Conservation (phyloP, 2,888 invertebrate genomes). For the Latheticus oryzae region DNA sequence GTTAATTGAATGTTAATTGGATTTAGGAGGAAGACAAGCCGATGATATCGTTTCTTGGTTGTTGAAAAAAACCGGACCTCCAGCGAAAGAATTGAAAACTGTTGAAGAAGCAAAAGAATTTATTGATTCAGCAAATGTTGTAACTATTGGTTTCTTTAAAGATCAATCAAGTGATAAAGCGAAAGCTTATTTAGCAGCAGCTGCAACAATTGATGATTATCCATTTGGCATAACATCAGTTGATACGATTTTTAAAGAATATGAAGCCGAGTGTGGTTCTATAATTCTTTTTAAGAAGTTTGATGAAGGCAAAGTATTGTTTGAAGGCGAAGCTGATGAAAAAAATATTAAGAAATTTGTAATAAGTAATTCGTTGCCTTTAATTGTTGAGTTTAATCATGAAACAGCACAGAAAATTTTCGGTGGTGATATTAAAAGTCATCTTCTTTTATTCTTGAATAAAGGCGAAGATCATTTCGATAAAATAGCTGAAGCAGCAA, state of each 20-base stretch:
- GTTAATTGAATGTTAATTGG: neutral
- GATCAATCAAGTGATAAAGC: constrained; percentile 83
- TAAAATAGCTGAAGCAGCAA: constrained; percentile 80
- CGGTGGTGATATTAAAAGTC: constrained; percentile 97
- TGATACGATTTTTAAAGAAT: constrained; percentile 81
- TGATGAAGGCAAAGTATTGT: constrained; percentile 84
- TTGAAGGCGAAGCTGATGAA: constrained; percentile 75
- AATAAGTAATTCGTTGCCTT: constrained; percentile 84
- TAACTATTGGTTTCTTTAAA: constrained; percentile 91
- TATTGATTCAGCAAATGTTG: constrained; percentile 83
- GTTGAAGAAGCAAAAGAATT: constrained; percentile 88
- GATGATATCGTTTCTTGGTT: constrained; percentile 95
- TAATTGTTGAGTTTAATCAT: constrained; percentile 96
- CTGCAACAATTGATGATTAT: constrained; percentile 85
- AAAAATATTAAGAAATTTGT: constrained; percentile 86
- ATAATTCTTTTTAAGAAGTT: constrained; percentile 95
- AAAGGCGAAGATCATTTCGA: constrained; percentile 90
- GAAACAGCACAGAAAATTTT: constrained; percentile 99
- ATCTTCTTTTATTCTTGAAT: constrained; percentile 94
- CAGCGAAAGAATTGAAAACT: constrained; percentile 82
- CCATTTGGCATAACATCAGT: constrained; percentile 88
- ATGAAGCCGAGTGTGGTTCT: constrained; percentile 82
- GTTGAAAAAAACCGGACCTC: constrained; percentile 96
- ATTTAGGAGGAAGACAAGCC: constrained; percentile 86
- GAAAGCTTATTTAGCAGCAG: constrained; percentile 85